These are phyloP conservation scores for Labeo catla DNA, from an alignment of 2,113 vertebrate genomes.

Conservation along the genomic window DNA sequence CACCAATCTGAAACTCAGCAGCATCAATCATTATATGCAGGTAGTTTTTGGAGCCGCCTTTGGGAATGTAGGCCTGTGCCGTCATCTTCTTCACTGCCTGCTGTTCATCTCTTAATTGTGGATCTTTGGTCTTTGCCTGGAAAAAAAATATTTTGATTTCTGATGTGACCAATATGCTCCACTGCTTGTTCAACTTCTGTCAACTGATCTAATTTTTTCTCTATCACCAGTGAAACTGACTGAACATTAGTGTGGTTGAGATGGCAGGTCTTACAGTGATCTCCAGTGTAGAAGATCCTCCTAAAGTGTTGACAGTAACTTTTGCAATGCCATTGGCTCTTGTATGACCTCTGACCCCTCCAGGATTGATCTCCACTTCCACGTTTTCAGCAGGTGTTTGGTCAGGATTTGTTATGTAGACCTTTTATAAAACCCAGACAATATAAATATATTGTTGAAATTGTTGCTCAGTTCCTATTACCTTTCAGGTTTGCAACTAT, in stretches of 20 bases:
- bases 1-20: too few relatives aligned
- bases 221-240: neutral
- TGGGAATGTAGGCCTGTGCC: too few relatives aligned
- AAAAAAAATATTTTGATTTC: neutral
- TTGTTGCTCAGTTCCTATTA: neutral
- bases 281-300: neutral
- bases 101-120: too few relatives aligned
- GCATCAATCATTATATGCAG: too few relatives aligned
- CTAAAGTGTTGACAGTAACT: conserved; percentile 43
- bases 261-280: neutral
- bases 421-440: conserved; percentile 49
- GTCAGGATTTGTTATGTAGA: conserved; percentile 74
- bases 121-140: too few relatives aligned
- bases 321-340: conserved; percentile 55
- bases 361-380: conserved; percentile 35
- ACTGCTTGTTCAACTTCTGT: neutral
- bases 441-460: too few relatives aligned
- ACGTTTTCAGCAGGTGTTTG: conserved; percentile 66
- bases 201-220: too few relatives aligned
- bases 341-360: neutral
- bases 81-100: too few relatives aligned
- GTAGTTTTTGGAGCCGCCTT: too few relatives aligned
- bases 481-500: neutral
- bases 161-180: neutral
- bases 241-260: neutral